Evolutionary conservation across 2,888 invertebrate genomes (phyloP).

Genomic region (Oeneis ivallda): DNA sequence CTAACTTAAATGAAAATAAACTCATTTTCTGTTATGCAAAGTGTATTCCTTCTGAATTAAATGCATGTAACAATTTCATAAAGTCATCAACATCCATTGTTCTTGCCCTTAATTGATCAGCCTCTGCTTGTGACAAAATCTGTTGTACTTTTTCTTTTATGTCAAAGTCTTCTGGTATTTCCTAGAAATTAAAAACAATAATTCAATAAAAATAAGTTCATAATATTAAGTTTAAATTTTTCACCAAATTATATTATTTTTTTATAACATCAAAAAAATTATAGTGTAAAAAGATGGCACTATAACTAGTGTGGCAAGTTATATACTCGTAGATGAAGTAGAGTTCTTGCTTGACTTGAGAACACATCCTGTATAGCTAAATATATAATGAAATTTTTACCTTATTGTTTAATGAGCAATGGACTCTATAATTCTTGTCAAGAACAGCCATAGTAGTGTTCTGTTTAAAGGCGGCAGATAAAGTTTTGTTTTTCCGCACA

Average conservation of each 20-base stretch:
- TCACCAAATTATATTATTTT: no score
- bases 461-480: constrained; percentile 94
- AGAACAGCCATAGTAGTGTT: constrained; percentile 90
- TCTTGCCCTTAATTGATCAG: constrained; percentile 91
- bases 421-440: constrained; percentile 94
- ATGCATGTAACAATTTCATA: constrained; percentile 90
- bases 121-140: constrained; percentile 85
- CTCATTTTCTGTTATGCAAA: constrained; percentile 83
- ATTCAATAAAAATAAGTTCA: no score
- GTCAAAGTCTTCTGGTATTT: constrained; percentile 88
- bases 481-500: constrained; percentile 97
- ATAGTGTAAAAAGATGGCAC: no score
- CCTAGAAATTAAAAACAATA: constrained; percentile 67
- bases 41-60: constrained; percentile 96
- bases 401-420: constrained; percentile 92
- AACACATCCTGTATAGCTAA: no score
- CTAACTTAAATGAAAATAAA: constrained; percentile 33
- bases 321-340: background rate
- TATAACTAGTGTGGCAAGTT: no score
- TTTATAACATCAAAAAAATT: no score
- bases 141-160: constrained; percentile 90
- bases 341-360: no score
- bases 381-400: constrained; percentile 47
- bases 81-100: constrained; percentile 99
- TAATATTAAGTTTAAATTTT: no score